Percentiles rank a stretch among this genome's conserved stretches.
Evolutionary conservation across 2,113 vertebrate genomes (phyloP).

Genomic region (Onychorhynchus coronatus): DNA sequence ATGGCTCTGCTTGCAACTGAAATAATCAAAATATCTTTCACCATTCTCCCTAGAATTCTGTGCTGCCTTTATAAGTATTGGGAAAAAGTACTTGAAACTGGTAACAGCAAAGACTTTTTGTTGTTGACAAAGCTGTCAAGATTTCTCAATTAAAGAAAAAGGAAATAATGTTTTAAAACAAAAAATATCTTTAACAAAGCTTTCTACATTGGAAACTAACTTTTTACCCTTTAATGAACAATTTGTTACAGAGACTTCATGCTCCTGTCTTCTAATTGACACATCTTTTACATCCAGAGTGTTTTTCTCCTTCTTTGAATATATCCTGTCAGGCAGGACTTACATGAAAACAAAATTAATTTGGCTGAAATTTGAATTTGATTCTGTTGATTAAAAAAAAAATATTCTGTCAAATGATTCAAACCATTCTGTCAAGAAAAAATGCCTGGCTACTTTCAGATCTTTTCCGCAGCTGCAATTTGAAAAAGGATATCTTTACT

Average conservation of each 20-base stretch:
- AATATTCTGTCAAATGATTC: neutral
- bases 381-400: constrained; percentile 33
- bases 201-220: neutral
- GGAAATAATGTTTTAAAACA: neutral
- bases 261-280: constrained; percentile 22
- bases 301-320: constrained; percentile 24
- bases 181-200: neutral
- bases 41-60: neutral
- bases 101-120: neutral
- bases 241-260: constrained; percentile 23
- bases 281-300: neutral
- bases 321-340: constrained; percentile 7
- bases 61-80: neutral
- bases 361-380: constrained; percentile 30
- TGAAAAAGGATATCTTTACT: neutral
- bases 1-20: neutral
- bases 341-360: constrained; percentile 18
- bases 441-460: neutral
- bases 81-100: neutral
- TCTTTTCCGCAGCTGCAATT: neutral
- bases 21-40: neutral
- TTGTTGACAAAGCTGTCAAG: neutral
- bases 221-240: constrained; percentile 13
- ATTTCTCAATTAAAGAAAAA: neutral
- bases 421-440: constrained; percentile 27